Base-by-base conservation (phyloP, 2,888 invertebrate species). In the Scrobipalpa costella region DNA sequence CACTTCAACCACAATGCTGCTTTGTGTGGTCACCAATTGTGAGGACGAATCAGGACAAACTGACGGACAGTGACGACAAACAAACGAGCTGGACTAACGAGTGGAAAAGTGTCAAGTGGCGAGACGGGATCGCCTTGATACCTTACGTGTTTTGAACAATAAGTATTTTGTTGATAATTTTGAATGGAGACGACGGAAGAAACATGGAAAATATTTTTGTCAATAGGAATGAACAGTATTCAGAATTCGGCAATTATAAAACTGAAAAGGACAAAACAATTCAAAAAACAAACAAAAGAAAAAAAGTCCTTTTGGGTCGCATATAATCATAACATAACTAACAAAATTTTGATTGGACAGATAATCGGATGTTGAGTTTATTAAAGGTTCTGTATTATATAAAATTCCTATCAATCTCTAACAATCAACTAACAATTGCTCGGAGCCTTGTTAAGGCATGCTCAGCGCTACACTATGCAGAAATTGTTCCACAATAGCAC, bases 51-150 rank as follows among this genome's bases (percentile, higher is more conserved):
- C 74, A 66, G 73, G 77, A 78, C 75, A 63, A 75, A 80, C 76
- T 74, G 80, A 77, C 78, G 73, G 82, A 81, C 77, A 69, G 66
- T 82, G 88, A 86, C 90, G 85, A 83, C 80, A 81, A 87, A 89
- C 90, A 90, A 89, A 89, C 87, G 50, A 86, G 89, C 86, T 85
- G 85, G 77, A 74, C 79, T 90, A 90, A 90, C 90, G 85, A 90
- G 85, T 80, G 78, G 81, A 85, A 83, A 86, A 83, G 89, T 87
- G 90, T 86, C 88, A 84, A 79, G 72, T 70, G 68, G 49, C 52
- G 17, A 59, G 9, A 55, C 27, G 52, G 6, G 52, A 55, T 34
- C 19, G 21, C 5, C 15, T 57, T 33, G 65, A 63, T 60, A 55
- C 49, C 55, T 58, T 38, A 52, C 57, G 50, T 52, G 50, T 13